Base-by-base conservation (phyloP, 2,797 vertebrate genomes). In the Poeciliopsis gracilis region DNA sequence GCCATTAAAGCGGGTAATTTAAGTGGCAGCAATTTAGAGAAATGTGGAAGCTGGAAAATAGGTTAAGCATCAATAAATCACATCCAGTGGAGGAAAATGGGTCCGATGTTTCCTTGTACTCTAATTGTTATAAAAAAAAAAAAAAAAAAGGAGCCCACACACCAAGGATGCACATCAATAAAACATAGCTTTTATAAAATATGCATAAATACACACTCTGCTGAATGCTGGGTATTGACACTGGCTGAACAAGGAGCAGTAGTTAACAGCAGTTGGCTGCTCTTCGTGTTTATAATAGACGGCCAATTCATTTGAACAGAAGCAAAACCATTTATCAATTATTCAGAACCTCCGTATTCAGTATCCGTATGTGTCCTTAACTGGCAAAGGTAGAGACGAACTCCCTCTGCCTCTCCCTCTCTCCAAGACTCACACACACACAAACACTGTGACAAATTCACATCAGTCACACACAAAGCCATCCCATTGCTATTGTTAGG, bases 401-500 rank as follows among this genome's bases (percentile, higher is more conserved):
- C 84, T 87, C 83, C 69, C 59, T 51, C n/a, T 66, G 28, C 30
- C 55, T 38, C 70, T 11, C 38, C 38, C 41, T 43, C 45, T 46
- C 45, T n/a, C 77, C 16, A 73, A 53, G 69, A 69, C 51, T 49
- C 81, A 59, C 70, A 53, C 59, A 72, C 81, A 71, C 72, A 91
- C 82, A 90, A 73, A 80, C 46, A 87, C 84, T 94, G 95, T 94
- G 93, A 93, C 94, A 91, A 95, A 96, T 95, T 83, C 91, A 92
- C 90, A 95, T 95, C 94, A 87, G 95, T 95, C 94, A 94, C 94
- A 95, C 94, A 95, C 94, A 94, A 95, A 94, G 90, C 88, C 83
- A 83, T 86, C 89, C 92, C 84, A 86, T 89, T 91, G 92, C 93
- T 86, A 93, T 95, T 95, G 95, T 95, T 88, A 86, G 63, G 90